Percentiles rank a stretch among this genome's conserved stretches.
phyloP scores from a whole-genome alignment of 1,140 invertebrate species.

The Procambarus virginalis region DNA sequence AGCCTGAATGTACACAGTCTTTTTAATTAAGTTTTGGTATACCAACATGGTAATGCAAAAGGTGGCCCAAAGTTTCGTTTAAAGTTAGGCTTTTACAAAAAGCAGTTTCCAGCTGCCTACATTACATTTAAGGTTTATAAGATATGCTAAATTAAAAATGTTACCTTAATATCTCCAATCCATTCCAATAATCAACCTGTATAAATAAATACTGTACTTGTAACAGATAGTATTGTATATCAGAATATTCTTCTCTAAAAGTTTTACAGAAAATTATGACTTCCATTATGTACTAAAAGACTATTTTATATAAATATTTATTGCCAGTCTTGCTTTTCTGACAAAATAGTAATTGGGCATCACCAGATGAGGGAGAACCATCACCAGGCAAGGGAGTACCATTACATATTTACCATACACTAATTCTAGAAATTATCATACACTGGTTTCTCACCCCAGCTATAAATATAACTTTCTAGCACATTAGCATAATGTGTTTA shows the following conservation, averaged over 20 bases:
- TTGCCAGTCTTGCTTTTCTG: no score
- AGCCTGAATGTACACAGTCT: neutral
- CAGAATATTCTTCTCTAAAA: neutral
- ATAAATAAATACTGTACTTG: neutral
- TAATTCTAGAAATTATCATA: no score
- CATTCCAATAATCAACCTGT: neutral
- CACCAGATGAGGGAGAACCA: no score
- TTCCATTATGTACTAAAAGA: neutral
- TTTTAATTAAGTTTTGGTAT: neutral
- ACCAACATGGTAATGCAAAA: neutral
- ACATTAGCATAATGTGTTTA: neutral
- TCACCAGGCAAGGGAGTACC: no score
- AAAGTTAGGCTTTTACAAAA: neutral
- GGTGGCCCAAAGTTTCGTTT: neutral
- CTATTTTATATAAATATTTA: no score
- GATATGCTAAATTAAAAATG: neutral
- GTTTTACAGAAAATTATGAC: neutral
- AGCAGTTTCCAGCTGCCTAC: neutral
- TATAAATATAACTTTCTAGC: neutral
- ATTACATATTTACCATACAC: no score
- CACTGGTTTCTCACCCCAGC: no score
- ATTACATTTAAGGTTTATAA: neutral
- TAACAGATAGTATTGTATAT: neutral
- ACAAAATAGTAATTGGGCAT: no score
- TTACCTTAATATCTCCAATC: neutral